Conservation (phyloP, 2,888 invertebrate genomes). For the Hirudinaria manillensis region DNA sequence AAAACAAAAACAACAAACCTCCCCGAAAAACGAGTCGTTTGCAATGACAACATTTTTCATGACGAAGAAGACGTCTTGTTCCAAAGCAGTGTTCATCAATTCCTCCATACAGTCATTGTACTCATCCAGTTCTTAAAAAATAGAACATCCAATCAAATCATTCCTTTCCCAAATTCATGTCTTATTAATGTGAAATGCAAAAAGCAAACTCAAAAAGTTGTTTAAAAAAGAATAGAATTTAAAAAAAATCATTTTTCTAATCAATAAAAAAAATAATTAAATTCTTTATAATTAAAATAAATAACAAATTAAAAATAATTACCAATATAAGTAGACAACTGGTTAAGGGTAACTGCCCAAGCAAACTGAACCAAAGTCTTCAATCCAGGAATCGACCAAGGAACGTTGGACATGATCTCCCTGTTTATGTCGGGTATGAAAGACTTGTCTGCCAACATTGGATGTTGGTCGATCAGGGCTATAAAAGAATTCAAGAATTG, state of each 20-base stretch:
- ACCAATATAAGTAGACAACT: conserved; percentile 43
- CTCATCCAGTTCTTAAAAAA: conserved; percentile 43
- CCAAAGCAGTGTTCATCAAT: conserved; percentile 72
- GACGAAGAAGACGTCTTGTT: conserved; percentile 72
- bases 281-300: neutral
- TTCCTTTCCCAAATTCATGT: too few species aligned
- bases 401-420: conserved; percentile 54
- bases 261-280: neutral
- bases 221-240: too few species aligned
- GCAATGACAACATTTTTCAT: conserved; percentile 67
- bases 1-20: conserved; percentile 50
- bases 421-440: conserved; percentile 53
- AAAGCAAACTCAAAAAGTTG: too few species aligned
- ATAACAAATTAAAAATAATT: neutral
- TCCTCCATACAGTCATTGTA: conserved; percentile 72
- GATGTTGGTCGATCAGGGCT: conserved; percentile 49
- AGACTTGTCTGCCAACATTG: conserved; percentile 50
- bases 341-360: conserved; percentile 64
- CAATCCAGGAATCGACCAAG: conserved; percentile 55
- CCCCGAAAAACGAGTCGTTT: conserved; percentile 62
- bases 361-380: conserved; percentile 65
- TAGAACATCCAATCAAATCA: neutral
- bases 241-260: too few species aligned
- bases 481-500: too few species aligned
- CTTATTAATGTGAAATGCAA: too few species aligned